Percentiles rank a stretch among this genome's conserved stretches.
These are phyloP conservation scores for Mormyrops attenuatus DNA, from an alignment of 2,797 vertebrate genomes.

Conservation along the genomic window DNA sequence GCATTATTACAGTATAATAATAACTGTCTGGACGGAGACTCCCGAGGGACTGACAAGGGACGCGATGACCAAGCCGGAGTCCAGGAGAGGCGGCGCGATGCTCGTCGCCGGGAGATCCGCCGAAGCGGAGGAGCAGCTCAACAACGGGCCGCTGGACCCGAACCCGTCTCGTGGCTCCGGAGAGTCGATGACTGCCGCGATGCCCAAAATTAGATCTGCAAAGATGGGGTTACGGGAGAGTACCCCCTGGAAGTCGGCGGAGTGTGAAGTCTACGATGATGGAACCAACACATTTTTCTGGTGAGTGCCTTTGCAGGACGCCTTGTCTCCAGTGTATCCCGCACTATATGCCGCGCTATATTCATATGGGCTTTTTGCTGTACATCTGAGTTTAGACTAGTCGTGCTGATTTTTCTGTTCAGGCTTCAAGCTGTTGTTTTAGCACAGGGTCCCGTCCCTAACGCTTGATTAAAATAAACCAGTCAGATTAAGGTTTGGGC, in stretches of 20 bases:
- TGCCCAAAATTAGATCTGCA: slow-evolving; percentile 41
- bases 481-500: neutral
- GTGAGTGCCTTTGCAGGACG: slow-evolving; percentile 57
- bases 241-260: slow-evolving; percentile 66
- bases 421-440: neutral
- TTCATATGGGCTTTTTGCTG: neutral
- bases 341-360: too few species aligned
- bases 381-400: neutral
- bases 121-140: slow-evolving; percentile 44
- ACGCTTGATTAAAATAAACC: neutral
- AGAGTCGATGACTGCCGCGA: slow-evolving; percentile 24
- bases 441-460: neutral
- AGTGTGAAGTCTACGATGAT: slow-evolving; percentile 89
- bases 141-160: slow-evolving; percentile 44
- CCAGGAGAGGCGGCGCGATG: slow-evolving; percentile 48
- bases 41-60: neutral
- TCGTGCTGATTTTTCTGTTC: neutral
- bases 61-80: slow-evolving; percentile 62
- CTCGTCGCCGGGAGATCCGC: slow-evolving; percentile 36
- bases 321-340: neutral
- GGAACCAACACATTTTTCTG: slow-evolving; percentile 98
- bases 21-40: slow-evolving; percentile 15
- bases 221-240: slow-evolving; percentile 54
- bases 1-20: slow-evolving; percentile 29
- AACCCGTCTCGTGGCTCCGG: slow-evolving; percentile 21